Base-by-base conservation (phyloP, 2,888 invertebrate species). In the Drosophila macrospina region DNA sequence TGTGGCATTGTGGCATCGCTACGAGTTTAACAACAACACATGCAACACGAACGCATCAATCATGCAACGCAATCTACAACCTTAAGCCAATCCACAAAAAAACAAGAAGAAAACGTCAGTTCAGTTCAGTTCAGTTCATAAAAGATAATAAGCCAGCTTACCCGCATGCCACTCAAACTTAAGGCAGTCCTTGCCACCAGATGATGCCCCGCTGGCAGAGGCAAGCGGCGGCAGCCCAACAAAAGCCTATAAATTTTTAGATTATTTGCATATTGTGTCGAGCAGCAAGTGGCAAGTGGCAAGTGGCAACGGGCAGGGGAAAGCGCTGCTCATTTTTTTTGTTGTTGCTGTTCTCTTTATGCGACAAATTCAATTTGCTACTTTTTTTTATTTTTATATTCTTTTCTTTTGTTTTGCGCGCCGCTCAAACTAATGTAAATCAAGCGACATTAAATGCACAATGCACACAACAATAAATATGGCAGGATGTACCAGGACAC, bases 221-320 rank as follows among this genome's bases (percentile, higher is more conserved):
- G 28, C 28, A 28, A 26, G 13, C 62, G 44, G 55, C 65, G 30
- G 13, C 62, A 45, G 55, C 65, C 51, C 55, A 57, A 59, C 66
- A 70, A 85, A 86, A 80, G 86, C 86, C 88, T 86, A 91, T 91
- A 90, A 90, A 90, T 90, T 89, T 86, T 75, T 89, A 89, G 89
- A 90, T 91, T 89, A 90, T 90, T 90, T 90, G 90, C 90, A 90
- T 90, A 91, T 90, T 91, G 87, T 69, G 71, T 56, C 62, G 69
- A 48, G 77, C 71, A 41, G 39, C 20, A 47, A 32, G 32, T n/a
- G 5, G 32, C 32, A 48, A 30, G 5, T 4, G 30, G 11, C 15
- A 45, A 45, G 34, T n/a, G 26, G 42, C 2, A n/a, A 44, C 30
- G 30, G 16, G 32, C 20, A 20, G n/a, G 20, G 24, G 15, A 28